Percentiles rank a stretch among this genome's conserved stretches.
phyloP scores from a whole-genome alignment of 1,140 invertebrate species.

The Portunus trituberculatus region DNA sequence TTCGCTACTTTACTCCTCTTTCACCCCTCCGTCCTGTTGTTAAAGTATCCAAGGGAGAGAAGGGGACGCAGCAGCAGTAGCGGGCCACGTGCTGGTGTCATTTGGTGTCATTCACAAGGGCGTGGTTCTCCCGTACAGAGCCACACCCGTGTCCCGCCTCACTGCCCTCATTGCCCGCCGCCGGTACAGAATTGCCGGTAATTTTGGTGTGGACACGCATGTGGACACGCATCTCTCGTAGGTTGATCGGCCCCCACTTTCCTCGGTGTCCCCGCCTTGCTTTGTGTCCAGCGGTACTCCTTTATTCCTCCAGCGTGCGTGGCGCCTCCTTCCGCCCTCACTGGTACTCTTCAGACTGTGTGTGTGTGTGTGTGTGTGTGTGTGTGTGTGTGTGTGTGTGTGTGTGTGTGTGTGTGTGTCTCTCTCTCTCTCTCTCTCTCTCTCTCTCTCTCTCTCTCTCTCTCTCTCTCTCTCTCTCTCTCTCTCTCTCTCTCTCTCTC shows the following conservation, averaged over 20 bases:
- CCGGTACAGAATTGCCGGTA: background rate
- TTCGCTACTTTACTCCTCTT: no score
- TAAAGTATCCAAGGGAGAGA: background rate
- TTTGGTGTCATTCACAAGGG: background rate
- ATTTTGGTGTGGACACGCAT: constrained; percentile 31
- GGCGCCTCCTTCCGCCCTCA: background rate
- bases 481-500: constrained; percentile 13
- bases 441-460: background rate
- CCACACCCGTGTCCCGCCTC: constrained; percentile 8
- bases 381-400: background rate
- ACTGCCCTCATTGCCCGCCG: background rate
- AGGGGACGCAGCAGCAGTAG: background rate
- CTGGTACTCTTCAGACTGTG: background rate
- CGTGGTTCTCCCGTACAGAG: background rate
- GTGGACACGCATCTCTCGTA: constrained; percentile 26
- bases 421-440: constrained; percentile 27
- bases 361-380: no score
- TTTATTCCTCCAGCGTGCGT: background rate
- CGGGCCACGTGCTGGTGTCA: constrained; percentile 32
- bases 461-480: constrained; percentile 17
- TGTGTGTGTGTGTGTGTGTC: background rate
- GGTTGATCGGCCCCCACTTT: background rate
- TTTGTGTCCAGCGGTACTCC: background rate
- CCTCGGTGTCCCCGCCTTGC: background rate
- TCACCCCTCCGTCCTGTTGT: no score